Evolutionary conservation across 64 coral and sea anemone species (phyloP).

Genomic region (Trachythela sp.): DNA sequence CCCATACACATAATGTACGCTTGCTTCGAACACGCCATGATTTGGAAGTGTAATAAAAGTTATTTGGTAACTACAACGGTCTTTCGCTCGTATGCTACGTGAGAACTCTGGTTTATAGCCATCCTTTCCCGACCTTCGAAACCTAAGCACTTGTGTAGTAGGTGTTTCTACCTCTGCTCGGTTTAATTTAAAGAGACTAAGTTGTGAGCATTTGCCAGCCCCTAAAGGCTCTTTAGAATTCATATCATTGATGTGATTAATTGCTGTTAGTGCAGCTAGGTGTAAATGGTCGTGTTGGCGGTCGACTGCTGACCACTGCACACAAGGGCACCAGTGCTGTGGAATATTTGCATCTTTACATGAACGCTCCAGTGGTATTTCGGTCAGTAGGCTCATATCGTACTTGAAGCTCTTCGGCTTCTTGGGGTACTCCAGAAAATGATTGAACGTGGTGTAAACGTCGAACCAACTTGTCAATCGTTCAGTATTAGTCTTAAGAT

Average conservation of each 20-base stretch:
- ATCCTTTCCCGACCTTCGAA: background rate
- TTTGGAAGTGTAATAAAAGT: background rate
- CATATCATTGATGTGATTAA: conserved; percentile 49
- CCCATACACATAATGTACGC: background rate
- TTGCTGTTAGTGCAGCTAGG: conserved; percentile 23
- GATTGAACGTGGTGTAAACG: conserved; percentile 53
- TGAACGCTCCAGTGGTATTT: conserved; percentile 47
- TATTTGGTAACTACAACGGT: background rate
- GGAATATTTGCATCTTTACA: conserved; percentile 64
- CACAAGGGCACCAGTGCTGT: conserved; percentile 62
- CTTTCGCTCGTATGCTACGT: background rate
- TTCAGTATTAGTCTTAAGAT: conserved; percentile 44
- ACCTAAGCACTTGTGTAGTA: background rate
- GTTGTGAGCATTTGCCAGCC: background rate
- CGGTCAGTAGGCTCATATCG: conserved; percentile 51
- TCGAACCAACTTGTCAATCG: conserved; percentile 55
- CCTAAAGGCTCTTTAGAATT: background rate
- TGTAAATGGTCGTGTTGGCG: conserved; percentile 45
- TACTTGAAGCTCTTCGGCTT: conserved; percentile 12
- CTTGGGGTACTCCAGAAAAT: conserved; percentile 44
- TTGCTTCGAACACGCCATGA: conserved; percentile 10
- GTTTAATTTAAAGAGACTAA: background rate
- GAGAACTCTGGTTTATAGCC: background rate
- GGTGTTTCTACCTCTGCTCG: background rate
- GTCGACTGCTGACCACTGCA: conserved; percentile 53